These are phyloP conservation scores for Perodicticus potto DNA, from an alignment of 2,797 vertebrate species.

Conservation along the genomic window DNA sequence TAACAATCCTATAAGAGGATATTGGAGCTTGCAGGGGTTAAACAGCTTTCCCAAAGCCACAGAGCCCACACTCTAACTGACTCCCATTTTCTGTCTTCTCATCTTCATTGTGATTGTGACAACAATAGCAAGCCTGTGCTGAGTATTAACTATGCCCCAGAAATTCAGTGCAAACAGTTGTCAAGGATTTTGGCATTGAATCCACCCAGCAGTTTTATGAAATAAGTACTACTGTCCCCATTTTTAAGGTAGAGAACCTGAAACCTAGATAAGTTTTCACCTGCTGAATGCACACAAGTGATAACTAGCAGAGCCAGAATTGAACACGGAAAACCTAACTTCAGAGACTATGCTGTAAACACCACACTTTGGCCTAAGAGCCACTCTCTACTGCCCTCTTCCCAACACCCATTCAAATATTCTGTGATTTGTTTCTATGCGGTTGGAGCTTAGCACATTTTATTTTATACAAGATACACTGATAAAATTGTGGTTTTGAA, in stretches of 20 bases:
- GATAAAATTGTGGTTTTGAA: constrained; percentile 3
- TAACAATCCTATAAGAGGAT: background rate
- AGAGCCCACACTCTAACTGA: background rate
- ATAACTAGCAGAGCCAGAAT: background rate
- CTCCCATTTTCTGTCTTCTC: background rate
- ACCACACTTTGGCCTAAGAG: background rate
- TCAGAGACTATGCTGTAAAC: background rate
- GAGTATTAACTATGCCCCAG: background rate
- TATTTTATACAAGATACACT: background rate
- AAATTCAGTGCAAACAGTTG: constrained; percentile 33
- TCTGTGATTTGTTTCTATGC: background rate
- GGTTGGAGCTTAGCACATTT: background rate
- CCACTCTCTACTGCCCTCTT: background rate
- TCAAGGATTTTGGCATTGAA: background rate
- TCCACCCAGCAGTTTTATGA: background rate
- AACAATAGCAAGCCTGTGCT: background rate
- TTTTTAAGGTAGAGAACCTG: background rate
- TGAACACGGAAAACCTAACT: background rate
- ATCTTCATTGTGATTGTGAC: background rate
- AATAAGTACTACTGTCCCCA: background rate
- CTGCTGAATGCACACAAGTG: background rate
- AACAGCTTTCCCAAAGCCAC: background rate
- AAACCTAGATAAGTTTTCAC: constrained; percentile 2
- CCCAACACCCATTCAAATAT: background rate
- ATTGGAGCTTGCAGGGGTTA: background rate